Conservation (phyloP, 2,888 invertebrate species). For the Dryobota labecula region DNA sequence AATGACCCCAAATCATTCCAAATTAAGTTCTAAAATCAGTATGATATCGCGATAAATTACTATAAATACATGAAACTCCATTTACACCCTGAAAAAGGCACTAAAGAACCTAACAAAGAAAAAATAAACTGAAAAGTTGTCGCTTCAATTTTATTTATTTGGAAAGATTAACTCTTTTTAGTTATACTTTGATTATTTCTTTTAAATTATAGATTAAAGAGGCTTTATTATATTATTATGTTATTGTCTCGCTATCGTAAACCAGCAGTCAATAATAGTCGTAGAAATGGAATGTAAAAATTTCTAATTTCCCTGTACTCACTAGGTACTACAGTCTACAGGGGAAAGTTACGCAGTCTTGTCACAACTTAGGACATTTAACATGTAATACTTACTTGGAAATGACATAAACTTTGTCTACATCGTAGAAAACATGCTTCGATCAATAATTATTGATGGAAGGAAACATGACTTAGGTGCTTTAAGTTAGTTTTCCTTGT, state of each 20-base stretch:
- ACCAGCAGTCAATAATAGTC: background rate
- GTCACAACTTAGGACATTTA: constrained; percentile 49
- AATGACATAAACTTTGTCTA: constrained; percentile 44
- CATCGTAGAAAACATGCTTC: background rate
- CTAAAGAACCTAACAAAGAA: background rate
- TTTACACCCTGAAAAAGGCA: background rate
- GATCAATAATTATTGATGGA: too few species aligned
- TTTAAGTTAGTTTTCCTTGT: constrained; percentile 10
- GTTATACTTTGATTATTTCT: too few species aligned
- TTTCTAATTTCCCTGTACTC: constrained; percentile 37
- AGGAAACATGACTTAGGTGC: background rate
- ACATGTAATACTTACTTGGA: constrained; percentile 42
- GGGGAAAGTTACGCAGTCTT: constrained; percentile 47
- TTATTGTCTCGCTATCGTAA: background rate
- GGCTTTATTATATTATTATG: too few species aligned
- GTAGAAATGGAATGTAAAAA: constrained; percentile 25
- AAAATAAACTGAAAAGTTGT: background rate
- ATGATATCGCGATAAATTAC: background rate
- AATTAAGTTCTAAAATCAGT: background rate
- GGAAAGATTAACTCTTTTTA: too few species aligned
- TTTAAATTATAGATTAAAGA: too few species aligned
- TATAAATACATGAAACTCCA: background rate
- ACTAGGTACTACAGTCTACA: background rate
- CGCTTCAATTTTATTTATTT: too few species aligned
- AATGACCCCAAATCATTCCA: background rate